Base-by-base conservation (phyloP, 2,113 vertebrate genomes). In the Alosa alosa region DNA sequence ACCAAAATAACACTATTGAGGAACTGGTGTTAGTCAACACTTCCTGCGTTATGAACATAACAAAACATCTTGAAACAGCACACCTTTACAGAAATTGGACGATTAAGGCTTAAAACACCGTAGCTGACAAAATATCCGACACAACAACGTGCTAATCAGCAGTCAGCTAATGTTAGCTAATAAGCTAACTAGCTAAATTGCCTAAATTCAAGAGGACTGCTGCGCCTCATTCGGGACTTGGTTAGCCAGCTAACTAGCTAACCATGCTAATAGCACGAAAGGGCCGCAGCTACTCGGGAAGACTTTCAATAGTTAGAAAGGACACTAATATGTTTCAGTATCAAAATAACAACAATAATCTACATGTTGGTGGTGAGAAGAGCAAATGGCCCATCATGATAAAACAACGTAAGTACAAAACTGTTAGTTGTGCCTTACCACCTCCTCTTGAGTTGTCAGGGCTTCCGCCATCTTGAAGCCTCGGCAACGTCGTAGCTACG, bases 401-500 rank as follows among this genome's bases (percentile, higher is more conserved):
- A 72, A 72, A 25, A 13, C 64, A 72, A 72, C 31, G 52, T 47
- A 41, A 41, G 46, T 15, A 41, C 47, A 84, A 87, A 50, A 75
- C 75, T 50, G 85, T 90, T 47, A 89, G 87, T 88, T 90, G 68
- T 88, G 86, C 86, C 95, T 95, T 94, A 96, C 95, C 93, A 94
- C 94, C 92, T 95, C 94, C 93, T 96, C 95, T 93, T 95, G 94
- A 91, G 92, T 90, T 93, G 95, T 95, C 93, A 95, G 92, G 94
- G 95, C 94, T 95, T 95, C 95, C 94, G 95, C 95, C 95, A 96
- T 96, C 95, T 96, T 96, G 95, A 94, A 96, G 94, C 94, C 95
- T 94, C 92, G 89, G 92, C 94, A 94, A 93, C 94, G 92, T 94
- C 94, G 92, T 86, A 46, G 82, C 90, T 93, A 87, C 93, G 92